Conservation (phyloP, 2,113 vertebrate genomes). For the Mormyrus lacerda region DNA sequence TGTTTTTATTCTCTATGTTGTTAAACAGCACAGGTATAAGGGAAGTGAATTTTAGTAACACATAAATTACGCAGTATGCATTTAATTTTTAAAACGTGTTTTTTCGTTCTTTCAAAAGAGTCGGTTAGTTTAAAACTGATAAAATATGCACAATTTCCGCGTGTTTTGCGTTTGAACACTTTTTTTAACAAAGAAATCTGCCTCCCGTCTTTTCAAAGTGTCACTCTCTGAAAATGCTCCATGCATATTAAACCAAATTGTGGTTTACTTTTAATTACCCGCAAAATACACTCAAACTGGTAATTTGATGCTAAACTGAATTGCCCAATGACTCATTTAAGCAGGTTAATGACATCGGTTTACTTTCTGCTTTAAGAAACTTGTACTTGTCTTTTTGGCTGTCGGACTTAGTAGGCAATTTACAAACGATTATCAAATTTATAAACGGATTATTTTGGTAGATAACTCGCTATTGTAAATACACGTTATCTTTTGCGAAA, state of each 20-base stretch:
- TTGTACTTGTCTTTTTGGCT: background rate
- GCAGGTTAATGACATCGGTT: background rate
- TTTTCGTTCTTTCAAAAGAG: background rate
- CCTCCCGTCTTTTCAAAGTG: too few species aligned
- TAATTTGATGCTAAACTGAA: background rate
- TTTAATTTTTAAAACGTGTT: background rate
- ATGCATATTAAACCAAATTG: background rate
- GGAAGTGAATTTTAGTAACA: background rate
- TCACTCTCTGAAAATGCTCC: background rate
- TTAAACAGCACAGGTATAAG: background rate
- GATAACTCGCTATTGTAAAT: background rate
- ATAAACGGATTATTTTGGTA: background rate
- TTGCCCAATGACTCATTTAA: conserved; percentile 1
- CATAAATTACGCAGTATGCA: background rate
- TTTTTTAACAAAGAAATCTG: background rate
- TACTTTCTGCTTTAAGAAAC: background rate
- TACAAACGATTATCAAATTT: background rate
- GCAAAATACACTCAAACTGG: background rate
- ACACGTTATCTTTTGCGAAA: background rate
- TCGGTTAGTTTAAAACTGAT: background rate
- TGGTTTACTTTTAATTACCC: background rate
- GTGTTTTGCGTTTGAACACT: background rate
- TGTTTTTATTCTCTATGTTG: background rate
- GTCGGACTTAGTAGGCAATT: background rate
- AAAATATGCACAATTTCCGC: background rate